Base-by-base conservation (phyloP, 2,888 invertebrate species). In the Pinctada fucata region DNA sequence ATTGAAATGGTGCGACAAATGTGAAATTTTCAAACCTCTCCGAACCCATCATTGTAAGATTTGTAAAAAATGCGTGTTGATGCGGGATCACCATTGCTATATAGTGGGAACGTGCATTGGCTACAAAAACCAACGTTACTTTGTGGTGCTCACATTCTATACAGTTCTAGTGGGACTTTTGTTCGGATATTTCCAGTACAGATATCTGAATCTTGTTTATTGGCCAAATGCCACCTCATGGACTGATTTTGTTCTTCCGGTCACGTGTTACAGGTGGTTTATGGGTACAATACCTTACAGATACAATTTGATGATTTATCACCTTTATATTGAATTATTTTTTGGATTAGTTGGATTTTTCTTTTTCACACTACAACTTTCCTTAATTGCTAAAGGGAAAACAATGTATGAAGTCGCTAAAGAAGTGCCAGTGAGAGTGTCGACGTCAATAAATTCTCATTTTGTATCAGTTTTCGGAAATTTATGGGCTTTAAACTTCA, bases 81-180 rank as follows among this genome's bases (percentile, higher is more conserved):
- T 88, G 65, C 81, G 90, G 6, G 90, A 91, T 78, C 90, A 91
- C 76, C 91, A 91, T 78, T 91, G 91, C 75, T 89, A 83, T 79
- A 83, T 91, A 73, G 84, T 90, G n/a, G 90, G 89, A 8, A 85
- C 84, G 6, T 86, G 77, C 72, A 86, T 89, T 6, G 89, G 89
- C 2, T 88, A 85, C 72, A 87, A 84, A 72, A 90, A 90, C 79
- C 90, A 90, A 78, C 78, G 89, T 45, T 89, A 87, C 78, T 90
- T 90, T 74, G 83, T 87, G 16, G 81, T 89, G 13, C 67, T 89
- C 49, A 79, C 83, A 63, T 88, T 88, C 58, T 88, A 86, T 71
- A 80, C 84, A 2, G 79, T 83, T 69, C 16, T 89, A 3, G 78
- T 76, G 4, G 83, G 85, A n/a, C 64, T 82, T 5, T 16, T 84